Percentiles rank a stretch among this genome's conserved stretches.
phyloP scores from a whole-genome alignment of 2,797 vertebrate genomes.

The Esox masquinongy region DNA sequence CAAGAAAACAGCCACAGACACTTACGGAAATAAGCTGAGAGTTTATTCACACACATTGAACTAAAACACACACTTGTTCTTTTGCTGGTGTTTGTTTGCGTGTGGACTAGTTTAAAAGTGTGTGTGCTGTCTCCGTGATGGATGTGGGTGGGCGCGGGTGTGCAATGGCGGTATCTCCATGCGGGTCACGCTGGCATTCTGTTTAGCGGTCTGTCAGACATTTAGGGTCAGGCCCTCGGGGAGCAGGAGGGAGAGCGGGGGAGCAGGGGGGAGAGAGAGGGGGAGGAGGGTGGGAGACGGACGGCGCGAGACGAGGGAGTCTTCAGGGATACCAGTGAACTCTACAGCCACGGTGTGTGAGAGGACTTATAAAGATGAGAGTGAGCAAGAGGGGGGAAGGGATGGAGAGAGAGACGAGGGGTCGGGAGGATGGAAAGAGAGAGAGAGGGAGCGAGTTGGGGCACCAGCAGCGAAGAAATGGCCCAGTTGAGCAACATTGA shows the following conservation, averaged over 20 bases:
- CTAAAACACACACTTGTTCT: too few relatives aligned
- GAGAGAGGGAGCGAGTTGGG: background rate
- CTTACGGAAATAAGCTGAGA: too few relatives aligned
- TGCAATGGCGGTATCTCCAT: conserved; percentile 46
- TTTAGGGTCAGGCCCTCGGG: conserved; percentile 65
- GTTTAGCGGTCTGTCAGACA: conserved; percentile 69
- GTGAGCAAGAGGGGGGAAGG: conserved; percentile 19
- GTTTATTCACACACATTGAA: too few relatives aligned
- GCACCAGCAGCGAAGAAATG: too few relatives aligned
- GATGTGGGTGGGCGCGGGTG: conserved; percentile 10
- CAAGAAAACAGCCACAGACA: too few relatives aligned
- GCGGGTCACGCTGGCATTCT: conserved; percentile 61
- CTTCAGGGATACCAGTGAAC: conserved; percentile 55
- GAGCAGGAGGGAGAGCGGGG: conserved; percentile 21
- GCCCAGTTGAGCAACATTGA: too few relatives aligned
- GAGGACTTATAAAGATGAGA: conserved; percentile 57
- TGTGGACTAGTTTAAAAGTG: background rate
- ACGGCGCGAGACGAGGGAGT: conserved; percentile 22
- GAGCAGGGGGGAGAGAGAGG: background rate
- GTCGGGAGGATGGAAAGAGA: background rate
- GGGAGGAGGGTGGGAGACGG: too few relatives aligned
- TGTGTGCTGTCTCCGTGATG: background rate
- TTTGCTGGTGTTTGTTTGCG: background rate
- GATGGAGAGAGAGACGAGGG: background rate
- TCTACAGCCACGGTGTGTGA: conserved; percentile 62